Evolutionary conservation across 1,140 invertebrate species (phyloP).

Genomic region (Eupeodes corollae): DNA sequence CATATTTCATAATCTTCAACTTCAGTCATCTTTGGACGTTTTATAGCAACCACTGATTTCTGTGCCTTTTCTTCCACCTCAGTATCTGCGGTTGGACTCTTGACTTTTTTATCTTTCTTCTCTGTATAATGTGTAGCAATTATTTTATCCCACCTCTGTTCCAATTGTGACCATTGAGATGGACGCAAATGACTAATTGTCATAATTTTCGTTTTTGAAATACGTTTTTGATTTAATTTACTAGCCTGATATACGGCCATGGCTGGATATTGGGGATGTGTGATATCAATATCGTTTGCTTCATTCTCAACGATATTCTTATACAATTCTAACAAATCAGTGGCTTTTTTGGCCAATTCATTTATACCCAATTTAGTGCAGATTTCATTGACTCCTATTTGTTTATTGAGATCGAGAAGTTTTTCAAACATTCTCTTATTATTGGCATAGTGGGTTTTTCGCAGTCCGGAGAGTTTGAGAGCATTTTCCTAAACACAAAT

Average conservation of each 20-base stretch:
- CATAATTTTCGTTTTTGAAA: conserved; percentile 31
- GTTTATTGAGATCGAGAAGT: conserved; percentile 33
- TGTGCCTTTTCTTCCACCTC: neutral
- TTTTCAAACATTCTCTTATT: conserved; percentile 37
- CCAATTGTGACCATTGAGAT: conserved; percentile 35
- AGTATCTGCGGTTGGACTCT: neutral
- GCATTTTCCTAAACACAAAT: conserved; percentile 24
- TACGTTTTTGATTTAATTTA: conserved; percentile 31
- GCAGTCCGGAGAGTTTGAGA: conserved; percentile 32
- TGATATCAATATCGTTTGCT: conserved; percentile 19
- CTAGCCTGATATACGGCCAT: conserved; percentile 38
- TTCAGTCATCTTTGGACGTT: neutral
- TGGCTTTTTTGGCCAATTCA: conserved; percentile 29
- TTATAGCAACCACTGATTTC: neutral
- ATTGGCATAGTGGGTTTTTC: conserved; percentile 34
- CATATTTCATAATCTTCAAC: conserved; percentile 30
- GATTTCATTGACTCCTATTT: conserved; percentile 32
- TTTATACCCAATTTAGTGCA: conserved; percentile 36
- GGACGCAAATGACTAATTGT: conserved; percentile 35
- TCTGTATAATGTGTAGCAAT: conserved; percentile 22
- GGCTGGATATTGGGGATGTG: conserved; percentile 38
- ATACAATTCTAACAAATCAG: conserved; percentile 31
- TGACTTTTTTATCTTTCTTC: conserved; percentile 14
- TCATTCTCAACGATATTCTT: conserved; percentile 17
- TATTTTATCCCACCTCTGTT: conserved; percentile 35